Percentiles rank a stretch among this genome's conserved stretches.
Evolutionary conservation across 2,113 vertebrate species (phyloP).

Genomic region (Tiliqua scincoides): DNA sequence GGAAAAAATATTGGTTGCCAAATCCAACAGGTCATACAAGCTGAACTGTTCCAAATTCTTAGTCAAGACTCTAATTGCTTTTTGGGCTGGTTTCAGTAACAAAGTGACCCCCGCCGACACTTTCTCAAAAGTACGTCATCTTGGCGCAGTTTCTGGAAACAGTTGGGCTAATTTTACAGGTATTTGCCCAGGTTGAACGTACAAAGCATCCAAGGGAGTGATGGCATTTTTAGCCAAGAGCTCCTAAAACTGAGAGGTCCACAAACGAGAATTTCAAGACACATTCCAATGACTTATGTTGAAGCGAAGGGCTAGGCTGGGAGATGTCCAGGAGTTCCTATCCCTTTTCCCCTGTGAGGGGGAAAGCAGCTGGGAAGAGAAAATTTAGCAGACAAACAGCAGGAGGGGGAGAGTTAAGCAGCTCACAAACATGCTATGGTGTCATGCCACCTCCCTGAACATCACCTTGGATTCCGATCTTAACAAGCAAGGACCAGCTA

Average conservation of each 20-base stretch:
- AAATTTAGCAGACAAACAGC: background rate
- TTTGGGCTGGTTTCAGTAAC: background rate
- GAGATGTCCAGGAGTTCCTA: background rate
- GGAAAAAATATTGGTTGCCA: background rate
- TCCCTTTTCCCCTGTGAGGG: background rate
- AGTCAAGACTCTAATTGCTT: slow-evolving; percentile 5
- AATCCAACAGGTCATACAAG: background rate
- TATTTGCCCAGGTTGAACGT: background rate
- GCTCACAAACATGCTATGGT: background rate
- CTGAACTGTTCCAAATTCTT: background rate
- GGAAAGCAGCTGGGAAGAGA: background rate
- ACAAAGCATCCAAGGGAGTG: background rate
- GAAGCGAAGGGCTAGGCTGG: background rate
- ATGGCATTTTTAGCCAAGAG: background rate
- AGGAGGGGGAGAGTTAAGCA: background rate
- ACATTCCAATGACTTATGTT: background rate
- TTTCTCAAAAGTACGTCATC: background rate
- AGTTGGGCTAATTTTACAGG: background rate
- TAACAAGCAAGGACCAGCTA: too few species aligned
- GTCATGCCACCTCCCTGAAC: background rate
- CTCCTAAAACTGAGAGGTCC: background rate
- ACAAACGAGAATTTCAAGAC: background rate
- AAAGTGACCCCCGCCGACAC: background rate
- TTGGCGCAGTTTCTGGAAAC: background rate
- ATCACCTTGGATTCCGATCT: background rate